Base-by-base conservation (phyloP, 2,113 vertebrate genomes). In the Nesospiza acunhae region DNA sequence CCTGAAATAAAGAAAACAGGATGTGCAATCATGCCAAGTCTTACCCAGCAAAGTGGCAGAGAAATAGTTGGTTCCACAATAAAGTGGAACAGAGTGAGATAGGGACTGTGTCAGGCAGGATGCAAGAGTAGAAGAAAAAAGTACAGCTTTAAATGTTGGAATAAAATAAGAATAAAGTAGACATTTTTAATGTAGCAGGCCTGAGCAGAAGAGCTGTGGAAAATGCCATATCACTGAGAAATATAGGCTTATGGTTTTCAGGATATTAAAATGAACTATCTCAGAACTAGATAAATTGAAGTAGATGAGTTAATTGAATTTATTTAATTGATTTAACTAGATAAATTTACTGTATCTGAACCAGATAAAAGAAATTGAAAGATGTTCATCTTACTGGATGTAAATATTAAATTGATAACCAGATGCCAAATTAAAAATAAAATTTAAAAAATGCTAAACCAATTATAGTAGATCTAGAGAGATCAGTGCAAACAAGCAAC, bases 1-100 rank as follows among this genome's bases (percentile, higher is more conserved):
- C 22, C 39, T 77, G 49, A 84, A 55, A 72, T 8, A 46, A 31
- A 28, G 44, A 33, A 27, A 20, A n/a, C 3, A 35, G 22, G 16
- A 35, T n/a, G 10, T 60, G 35, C 3, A 69, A 44, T 41, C 0
- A 0, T 46, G 14, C 15, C 10, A 56, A 31, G 10, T 28, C 7
- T n/a, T 17, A 33, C 11, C 3, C 44, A 70, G 15, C 6, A 81
- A 77, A 80, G 9, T 10, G 15, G 7, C 8, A 73, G 13, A 84
- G 53, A 41, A 72, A 79, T 5, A 56, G 26, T 1, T 55, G 49
- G 18, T 42, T 84, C 16, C 31, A 46, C 7, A 52, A 28, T 6
- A 41, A 21, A 60, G 7, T 17, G 7, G 28, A 73, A 46, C 6
- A 55, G 44, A 80, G 17, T 4, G 7, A 73, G 55, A 16, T 7